Percentiles rank a stretch among this genome's conserved stretches.
Conservation (phyloP, 1,140 invertebrate genomes). For the Drosophila nigromelanica region DNA sequence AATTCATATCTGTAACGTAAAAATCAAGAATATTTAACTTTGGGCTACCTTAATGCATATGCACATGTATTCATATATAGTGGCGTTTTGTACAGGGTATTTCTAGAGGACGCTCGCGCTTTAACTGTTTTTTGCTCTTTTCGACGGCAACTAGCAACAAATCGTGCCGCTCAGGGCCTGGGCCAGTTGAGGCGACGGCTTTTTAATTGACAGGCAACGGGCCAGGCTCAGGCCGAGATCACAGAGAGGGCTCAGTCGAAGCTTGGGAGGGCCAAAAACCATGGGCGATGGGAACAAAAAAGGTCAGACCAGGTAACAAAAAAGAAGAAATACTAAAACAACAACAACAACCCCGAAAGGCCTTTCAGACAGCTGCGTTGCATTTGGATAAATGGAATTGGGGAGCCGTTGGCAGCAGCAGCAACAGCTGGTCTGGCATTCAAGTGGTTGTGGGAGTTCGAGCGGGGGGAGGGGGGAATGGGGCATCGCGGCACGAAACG, state of each 20-base stretch:
- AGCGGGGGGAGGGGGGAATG: neutral
- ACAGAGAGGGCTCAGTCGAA: conserved; percentile 14
- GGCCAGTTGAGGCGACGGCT: conserved; percentile 50
- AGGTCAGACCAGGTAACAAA: conserved; percentile 61
- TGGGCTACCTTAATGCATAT: too few species aligned
- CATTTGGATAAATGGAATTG: conserved; percentile 53
- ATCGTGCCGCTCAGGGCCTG: conserved; percentile 69
- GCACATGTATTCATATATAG: too few species aligned
- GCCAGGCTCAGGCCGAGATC: conserved; percentile 5
- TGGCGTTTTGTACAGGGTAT: too few species aligned
- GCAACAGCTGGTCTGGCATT: conserved; percentile 52
- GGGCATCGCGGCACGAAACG: neutral
- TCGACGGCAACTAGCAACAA: conserved; percentile 60
- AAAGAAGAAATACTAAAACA: neutral
- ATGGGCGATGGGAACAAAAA: conserved; percentile 50
- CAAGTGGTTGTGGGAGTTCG: conserved; percentile 43
- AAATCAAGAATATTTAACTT: too few species aligned
- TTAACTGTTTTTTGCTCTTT: conserved; percentile 4
- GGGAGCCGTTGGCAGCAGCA: conserved; percentile 25
- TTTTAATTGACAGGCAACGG: conserved; percentile 71
- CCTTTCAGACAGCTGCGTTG: conserved; percentile 62
- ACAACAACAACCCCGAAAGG: conserved; percentile 17
- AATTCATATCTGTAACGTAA: neutral
- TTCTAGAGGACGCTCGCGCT: too few species aligned
- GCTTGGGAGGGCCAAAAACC: conserved; percentile 60